Base-by-base conservation (phyloP, 1,140 invertebrate genomes). In the Macrostomum lignano region DNA sequence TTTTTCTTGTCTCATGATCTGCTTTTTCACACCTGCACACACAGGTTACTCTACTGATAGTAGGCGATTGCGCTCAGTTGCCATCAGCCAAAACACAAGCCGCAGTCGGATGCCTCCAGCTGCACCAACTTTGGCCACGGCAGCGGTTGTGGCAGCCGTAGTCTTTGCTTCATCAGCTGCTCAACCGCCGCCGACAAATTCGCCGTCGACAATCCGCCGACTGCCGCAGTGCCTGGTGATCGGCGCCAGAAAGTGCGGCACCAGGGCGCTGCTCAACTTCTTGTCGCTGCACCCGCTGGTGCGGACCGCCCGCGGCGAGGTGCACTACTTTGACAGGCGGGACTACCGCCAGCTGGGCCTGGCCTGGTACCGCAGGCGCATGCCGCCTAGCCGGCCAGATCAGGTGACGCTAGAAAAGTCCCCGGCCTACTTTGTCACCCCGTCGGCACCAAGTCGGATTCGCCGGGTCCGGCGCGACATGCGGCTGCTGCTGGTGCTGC, bases 401-500 rank as follows among this genome's bases (percentile, higher is more conserved):
- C 51, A 57, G 39, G 43, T 64, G 5, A 62, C 60, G 0, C 47
- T 64, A 17, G 62, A 64, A 38, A 64, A 64, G 42, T 58, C 56
- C 3, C 62, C 62, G 9, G 51, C 52, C 6, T 64, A 64, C 42
- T 63, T 62, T 41, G 46, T 54, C 6, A 44, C 46, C 21, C 64
- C 33, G 6, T 7, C 35, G 15, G 40, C 40, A 10, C 45, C 39
- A 15, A 28, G 36, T 26, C 91, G 76, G 24, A 71, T 84, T 1
- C 67, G 70, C 40, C 64, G 69, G 25, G 75, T 82, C 73, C 76
- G 78, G 47, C 66, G 71, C 3, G 63, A 66, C 6, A 73, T 73
- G 26, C 77, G 74, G 50, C 54, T 91, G n/a, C 58, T 91, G 19
- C 67, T 82, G 1, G 76, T 91, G 10, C 73, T 88, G 0, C 56